Percentiles rank a stretch among this genome's conserved stretches.
These are phyloP conservation scores for Daubentonia madagascariensis DNA, from an alignment of 2,113 vertebrate species.

Conservation along the genomic window DNA sequence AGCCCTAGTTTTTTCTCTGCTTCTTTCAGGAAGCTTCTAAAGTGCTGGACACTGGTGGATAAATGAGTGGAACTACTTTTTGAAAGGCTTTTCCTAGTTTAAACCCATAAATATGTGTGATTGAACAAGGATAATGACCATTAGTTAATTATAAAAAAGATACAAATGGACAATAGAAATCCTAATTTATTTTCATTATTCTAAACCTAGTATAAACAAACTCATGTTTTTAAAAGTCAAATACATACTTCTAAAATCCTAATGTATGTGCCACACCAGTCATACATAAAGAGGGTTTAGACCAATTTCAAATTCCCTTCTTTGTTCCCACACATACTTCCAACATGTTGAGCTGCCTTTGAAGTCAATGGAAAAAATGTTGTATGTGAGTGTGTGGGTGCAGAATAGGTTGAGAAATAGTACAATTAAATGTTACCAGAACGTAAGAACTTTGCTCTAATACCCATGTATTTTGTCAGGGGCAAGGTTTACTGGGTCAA, in stretches of 20 bases:
- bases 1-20: background rate
- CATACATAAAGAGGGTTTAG: background rate
- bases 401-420: constrained; percentile 7
- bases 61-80: constrained; percentile 37
- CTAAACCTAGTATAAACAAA: background rate
- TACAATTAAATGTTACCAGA: constrained; percentile 63
- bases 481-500: background rate
- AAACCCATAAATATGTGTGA: constrained; percentile 18
- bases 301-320: background rate
- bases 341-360: constrained; percentile 48
- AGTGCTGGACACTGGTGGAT: background rate
- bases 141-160: constrained; percentile 41
- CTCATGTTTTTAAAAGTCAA: background rate
- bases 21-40: background rate
- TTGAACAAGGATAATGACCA: background rate
- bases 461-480: constrained; percentile 30
- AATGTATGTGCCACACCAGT: background rate
- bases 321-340: constrained; percentile 47
- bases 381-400: constrained; percentile 6
- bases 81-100: constrained; percentile 45
- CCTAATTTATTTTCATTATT: background rate
- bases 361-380: constrained; percentile 48
- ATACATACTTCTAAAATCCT: background rate
- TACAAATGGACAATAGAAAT: background rate
- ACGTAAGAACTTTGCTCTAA: background rate